Percentiles rank a stretch among this genome's conserved stretches.
Conservation (phyloP, 2,113 vertebrate species). For the Daboia siamensis region DNA sequence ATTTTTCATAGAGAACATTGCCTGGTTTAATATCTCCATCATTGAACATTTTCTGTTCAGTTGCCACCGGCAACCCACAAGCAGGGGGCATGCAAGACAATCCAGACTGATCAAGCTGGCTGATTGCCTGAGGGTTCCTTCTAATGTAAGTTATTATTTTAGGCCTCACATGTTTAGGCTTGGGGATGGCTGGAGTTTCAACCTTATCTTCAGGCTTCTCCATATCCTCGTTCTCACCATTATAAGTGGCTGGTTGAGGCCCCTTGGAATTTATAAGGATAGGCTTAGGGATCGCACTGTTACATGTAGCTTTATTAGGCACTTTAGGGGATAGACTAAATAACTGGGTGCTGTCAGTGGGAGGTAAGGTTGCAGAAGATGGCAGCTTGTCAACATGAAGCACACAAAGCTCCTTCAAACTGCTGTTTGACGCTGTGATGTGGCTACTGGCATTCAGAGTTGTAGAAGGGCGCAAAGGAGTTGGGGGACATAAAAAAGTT, state of each 20-base stretch:
- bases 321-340: conserved; percentile 71
- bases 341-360: conserved; percentile 64
- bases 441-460: conserved; percentile 44
- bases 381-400: conserved; percentile 53
- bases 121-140: conserved; percentile 76
- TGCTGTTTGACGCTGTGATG: conserved; percentile 34
- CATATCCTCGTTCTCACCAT: conserved; percentile 55
- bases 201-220: conserved; percentile 71
- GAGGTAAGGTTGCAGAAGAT: conserved; percentile 53
- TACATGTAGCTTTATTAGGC: conserved; percentile 71
- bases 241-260: conserved; percentile 41
- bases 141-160: conserved; percentile 97
- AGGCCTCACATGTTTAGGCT: conserved; percentile 86
- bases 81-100: conserved; percentile 67
- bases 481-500: conserved; percentile 42
- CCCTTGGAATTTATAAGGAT: conserved; percentile 70
- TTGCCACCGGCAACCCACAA: conserved; percentile 63
- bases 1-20: conserved; percentile 79
- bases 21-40: conserved; percentile 69
- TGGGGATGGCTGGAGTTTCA: conserved; percentile 72
- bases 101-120: conserved; percentile 68
- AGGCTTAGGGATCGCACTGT: conserved; percentile 84
- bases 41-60: conserved; percentile 62
- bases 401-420: conserved; percentile 56
- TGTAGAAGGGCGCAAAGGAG: conserved; percentile 25